phyloP scores from a whole-genome alignment of 2,797 vertebrate species.

The Buceros bicornis region DNA sequence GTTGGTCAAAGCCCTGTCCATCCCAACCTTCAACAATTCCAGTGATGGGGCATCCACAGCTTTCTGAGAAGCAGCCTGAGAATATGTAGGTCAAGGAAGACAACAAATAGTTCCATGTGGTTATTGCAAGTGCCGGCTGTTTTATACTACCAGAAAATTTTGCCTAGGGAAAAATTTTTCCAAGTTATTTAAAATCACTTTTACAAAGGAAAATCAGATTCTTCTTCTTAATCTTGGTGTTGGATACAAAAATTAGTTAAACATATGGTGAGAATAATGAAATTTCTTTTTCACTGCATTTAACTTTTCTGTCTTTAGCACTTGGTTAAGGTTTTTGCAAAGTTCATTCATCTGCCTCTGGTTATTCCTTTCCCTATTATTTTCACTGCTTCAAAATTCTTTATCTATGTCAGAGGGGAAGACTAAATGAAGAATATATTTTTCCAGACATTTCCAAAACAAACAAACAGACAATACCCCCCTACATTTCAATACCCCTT shows the following conservation, averaged over 20 bases:
- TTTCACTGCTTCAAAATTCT: not conserved
- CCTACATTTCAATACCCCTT: not conserved
- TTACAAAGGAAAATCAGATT: not conserved
- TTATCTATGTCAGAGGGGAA: not conserved
- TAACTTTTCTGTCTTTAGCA: not conserved
- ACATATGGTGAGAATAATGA: not conserved
- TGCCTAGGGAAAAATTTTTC: not conserved
- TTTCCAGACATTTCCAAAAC: not conserved
- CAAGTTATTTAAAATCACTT: not conserved
- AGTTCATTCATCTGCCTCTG: not conserved
- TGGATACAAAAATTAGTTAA: not conserved
- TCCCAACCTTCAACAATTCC: not conserved
- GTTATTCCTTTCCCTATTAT: not conserved
- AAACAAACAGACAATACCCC: not conserved
- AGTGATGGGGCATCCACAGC: fast-evolving
- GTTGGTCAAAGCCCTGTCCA: not conserved
- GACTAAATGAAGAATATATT: not conserved
- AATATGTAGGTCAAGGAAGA: not conserved
- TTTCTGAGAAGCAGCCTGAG: not conserved
- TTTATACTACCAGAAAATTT: not conserved
- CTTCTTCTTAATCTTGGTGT: not conserved
- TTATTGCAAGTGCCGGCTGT: not conserved
- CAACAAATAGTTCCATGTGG: not conserved
- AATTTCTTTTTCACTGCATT: not conserved
- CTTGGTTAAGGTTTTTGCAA: not conserved